These are phyloP conservation scores for Phorcus lineatus DNA, from an alignment of 2,888 invertebrate species.

Conservation along the genomic window DNA sequence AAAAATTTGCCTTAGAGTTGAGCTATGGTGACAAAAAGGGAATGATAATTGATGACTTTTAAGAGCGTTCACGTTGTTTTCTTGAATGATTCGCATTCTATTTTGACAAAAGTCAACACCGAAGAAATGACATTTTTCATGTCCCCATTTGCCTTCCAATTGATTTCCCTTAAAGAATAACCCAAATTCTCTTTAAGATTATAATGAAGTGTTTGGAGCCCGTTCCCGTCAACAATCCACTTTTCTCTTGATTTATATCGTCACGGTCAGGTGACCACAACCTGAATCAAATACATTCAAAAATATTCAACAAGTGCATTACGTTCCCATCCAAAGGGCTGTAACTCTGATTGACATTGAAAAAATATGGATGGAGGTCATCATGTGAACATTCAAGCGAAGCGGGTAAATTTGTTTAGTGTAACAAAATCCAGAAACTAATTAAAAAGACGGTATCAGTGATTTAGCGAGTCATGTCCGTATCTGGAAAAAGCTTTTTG, in stretches of 20 bases:
- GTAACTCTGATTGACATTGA: neutral
- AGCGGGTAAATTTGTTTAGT: neutral
- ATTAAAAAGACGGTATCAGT: constrained; percentile 1
- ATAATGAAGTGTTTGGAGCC: neutral
- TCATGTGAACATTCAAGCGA: neutral
- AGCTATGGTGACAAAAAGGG: too few species aligned
- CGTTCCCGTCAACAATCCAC: neutral
- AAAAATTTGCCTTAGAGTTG: too few species aligned
- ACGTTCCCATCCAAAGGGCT: neutral
- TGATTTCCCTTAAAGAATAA: too few species aligned
- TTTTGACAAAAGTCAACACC: too few species aligned
- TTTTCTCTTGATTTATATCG: neutral
- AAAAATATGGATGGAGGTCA: neutral
- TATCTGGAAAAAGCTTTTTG: neutral
- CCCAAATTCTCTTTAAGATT: neutral
- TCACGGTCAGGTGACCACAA: neutral
- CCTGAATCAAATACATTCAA: neutral
- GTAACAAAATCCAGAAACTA: constrained; percentile 5
- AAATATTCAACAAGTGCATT: too few species aligned
- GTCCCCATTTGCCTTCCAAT: too few species aligned
- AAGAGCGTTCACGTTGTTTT: too few species aligned
- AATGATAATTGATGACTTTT: too few species aligned
- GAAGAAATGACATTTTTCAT: too few species aligned
- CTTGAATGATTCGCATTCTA: too few species aligned
- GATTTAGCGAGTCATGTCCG: constrained; percentile 4